Evolutionary conservation across 2,888 invertebrate species (phyloP).

Genomic region (Macrosiphum euphorbiae): DNA sequence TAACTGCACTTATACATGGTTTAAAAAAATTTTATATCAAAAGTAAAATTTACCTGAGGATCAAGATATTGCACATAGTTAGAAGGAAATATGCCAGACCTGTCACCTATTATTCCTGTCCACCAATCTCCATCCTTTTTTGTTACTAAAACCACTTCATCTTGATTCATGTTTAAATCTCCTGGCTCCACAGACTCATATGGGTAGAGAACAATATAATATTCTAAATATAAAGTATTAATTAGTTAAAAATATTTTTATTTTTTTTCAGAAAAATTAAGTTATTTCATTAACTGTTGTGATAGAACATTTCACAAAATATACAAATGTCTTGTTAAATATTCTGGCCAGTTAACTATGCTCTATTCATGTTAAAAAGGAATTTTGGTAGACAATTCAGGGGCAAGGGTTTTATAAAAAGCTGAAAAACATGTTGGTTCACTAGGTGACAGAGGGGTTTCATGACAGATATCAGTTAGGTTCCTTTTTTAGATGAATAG

Average conservation of each 20-base stretch:
- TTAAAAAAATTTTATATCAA: neutral
- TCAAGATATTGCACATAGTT: constrained; percentile 87
- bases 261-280: neutral
- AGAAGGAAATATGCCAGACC: constrained; percentile 95
- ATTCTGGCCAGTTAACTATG: neutral
- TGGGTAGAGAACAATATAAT: constrained; percentile 90
- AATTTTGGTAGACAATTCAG: neutral
- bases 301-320: no score
- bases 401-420: neutral
- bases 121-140: constrained; percentile 98
- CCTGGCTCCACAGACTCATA: constrained; percentile 91
- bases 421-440: neutral
- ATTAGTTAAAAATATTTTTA: neutral
- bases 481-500: neutral
- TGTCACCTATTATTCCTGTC: constrained; percentile 89
- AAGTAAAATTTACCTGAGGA: constrained; percentile 60
- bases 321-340: neutral
- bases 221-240: constrained; percentile 73
- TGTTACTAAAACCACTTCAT: constrained; percentile 88
- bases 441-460: neutral
- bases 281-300: neutral
- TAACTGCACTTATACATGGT: neutral
- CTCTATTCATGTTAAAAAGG: neutral
- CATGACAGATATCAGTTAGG: neutral
- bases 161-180: constrained; percentile 87